A percentile compares a stretch with the other conserved stretches of the same genome.
Conservation (phyloP, 2,888 invertebrate genomes). For the Dicyrtoma fusca region DNA sequence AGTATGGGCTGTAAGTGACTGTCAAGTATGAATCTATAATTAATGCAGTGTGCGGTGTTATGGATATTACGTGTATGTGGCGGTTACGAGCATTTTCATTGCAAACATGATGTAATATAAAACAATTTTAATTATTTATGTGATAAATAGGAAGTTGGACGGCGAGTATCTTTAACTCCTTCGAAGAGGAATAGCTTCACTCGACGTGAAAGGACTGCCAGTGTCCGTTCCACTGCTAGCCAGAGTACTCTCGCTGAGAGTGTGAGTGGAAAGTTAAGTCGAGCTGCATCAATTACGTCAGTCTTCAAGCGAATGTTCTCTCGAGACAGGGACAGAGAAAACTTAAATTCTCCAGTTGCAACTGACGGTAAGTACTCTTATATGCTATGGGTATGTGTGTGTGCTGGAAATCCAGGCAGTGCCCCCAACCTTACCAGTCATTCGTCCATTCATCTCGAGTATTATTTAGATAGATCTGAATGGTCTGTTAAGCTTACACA, state of each 20-base stretch:
- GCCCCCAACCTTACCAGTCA: too few species aligned
- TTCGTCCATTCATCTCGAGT: too few species aligned
- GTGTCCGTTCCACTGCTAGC: conserved; percentile 53
- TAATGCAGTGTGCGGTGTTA: too few species aligned
- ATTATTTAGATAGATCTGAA: not conserved
- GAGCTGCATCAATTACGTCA: conserved; percentile 55
- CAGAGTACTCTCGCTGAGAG: conserved; percentile 56
- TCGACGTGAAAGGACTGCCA: conserved; percentile 49
- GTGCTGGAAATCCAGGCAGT: too few species aligned
- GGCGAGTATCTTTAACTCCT: conserved; percentile 49
- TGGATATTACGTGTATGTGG: too few species aligned
- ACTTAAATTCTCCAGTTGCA: conserved; percentile 31
- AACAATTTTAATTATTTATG: not conserved
- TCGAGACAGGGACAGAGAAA: conserved; percentile 38
- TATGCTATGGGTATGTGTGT: too few species aligned
- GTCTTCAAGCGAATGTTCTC: conserved; percentile 55
- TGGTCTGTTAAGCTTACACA: not conserved
- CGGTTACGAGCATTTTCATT: too few species aligned
- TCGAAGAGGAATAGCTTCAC: conserved; percentile 48
- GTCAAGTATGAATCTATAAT: too few species aligned
- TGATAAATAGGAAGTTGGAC: conserved; percentile 50
- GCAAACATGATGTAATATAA: not conserved
- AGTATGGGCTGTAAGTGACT: too few species aligned
- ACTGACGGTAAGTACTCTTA: conserved; percentile 25
- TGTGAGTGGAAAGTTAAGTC: conserved; percentile 54